Evolutionary conservation across 2,888 invertebrate genomes (phyloP).

Genomic region (Himalopsyche tibetana): DNA sequence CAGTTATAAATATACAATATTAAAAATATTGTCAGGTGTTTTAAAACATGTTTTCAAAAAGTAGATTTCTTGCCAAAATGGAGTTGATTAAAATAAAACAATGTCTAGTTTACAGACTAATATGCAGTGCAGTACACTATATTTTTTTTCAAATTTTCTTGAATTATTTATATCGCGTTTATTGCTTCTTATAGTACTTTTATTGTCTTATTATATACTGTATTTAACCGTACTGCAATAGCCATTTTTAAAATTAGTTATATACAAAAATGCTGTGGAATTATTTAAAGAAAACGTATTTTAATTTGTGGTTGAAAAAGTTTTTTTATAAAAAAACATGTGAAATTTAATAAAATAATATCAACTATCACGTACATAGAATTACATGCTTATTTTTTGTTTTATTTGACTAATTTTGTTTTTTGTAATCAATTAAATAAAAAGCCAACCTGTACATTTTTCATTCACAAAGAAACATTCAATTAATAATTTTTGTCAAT

Average conservation of each 20-base stretch:
- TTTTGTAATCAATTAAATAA: too few relatives aligned
- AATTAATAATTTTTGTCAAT: too few relatives aligned
- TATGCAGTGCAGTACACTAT: not conserved
- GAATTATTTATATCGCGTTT: not conserved
- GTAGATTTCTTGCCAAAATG: slow-evolving; percentile 6
- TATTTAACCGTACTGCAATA: slow-evolving; percentile 36
- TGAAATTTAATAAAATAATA: not conserved
- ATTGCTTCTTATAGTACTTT: not conserved
- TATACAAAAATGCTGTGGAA: slow-evolving; percentile 45
- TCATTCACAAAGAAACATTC: too few relatives aligned
- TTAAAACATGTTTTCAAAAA: not conserved
- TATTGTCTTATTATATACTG: not conserved
- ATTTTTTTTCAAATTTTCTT: not conserved
- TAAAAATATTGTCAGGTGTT: not conserved
- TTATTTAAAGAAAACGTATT: not conserved
- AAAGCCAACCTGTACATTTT: too few relatives aligned
- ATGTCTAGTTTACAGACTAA: not conserved
- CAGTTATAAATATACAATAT: not conserved
- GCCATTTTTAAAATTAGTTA: not conserved
- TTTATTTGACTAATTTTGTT: too few relatives aligned
- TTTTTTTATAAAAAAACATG: not conserved
- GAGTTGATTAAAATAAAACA: not conserved
- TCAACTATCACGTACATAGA: not conserved
- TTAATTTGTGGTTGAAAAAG: not conserved
- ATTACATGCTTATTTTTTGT: too few relatives aligned